Base-by-base conservation (phyloP, 2,113 vertebrate species). In the Dryoscopus gambensis region DNA sequence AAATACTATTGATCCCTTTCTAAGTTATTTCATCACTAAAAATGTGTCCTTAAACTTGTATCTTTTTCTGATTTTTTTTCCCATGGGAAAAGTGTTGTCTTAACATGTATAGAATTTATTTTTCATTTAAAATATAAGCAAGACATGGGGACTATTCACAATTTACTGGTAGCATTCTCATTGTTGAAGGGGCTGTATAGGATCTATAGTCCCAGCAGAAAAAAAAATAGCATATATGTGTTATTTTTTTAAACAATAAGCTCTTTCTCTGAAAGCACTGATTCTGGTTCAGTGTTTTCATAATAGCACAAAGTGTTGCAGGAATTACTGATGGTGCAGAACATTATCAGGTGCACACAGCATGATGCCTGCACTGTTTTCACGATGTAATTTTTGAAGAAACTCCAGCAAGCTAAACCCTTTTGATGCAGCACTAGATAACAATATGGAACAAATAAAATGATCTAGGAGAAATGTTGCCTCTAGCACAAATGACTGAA, bases 371-470 rank as follows among this genome's bases (percentile, higher is more conserved):
- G 62, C 49, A 50, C 74, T 85, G 44, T 73, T 87, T 92, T 76
- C 64, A 37, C 2, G 0, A 82, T 50, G 84, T 64, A 77, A 82
- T 92, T 93, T 91, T 93, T 93, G 90, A 91, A 80, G 94, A 73
- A 95, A 89, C 63, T 93, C 65, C 71, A 90, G 67, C 67, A 95
- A 95, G 91, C 46, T 57, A 91, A 89, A 73, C 30, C 70, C 9
- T 93, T 91, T 65, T 83, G 87, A 94, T 92, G 57, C 57, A 79
- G 74, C 70, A 74, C 50, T 84, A 84, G 93, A 93, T 88, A 93
- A 96, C 90, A 95, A 90, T 74, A 91, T 59, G 75, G 74, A 93
- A 80, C 63, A 93, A 93, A 95, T 91, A 77, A 82, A 90, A 84
- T 8, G 25, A 90, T 96, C 71, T 86, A 94, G 91, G 70, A 87